phyloP scores from a whole-genome alignment of 2,113 vertebrate genomes.

The Microcebus murinus region DNA sequence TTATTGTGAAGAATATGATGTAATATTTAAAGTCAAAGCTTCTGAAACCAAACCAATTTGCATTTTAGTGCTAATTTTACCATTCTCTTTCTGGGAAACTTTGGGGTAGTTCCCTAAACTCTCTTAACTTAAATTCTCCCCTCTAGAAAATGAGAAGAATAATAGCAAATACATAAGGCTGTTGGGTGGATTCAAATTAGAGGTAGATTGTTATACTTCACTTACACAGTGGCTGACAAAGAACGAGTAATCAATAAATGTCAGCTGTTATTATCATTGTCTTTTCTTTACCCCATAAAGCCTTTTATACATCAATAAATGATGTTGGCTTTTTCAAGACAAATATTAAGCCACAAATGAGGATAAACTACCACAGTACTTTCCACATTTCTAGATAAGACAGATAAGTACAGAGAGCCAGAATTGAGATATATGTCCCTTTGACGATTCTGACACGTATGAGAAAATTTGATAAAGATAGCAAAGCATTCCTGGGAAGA shows the following conservation, averaged over 20 bases:
- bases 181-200: background rate
- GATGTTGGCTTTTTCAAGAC: background rate
- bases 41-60: background rate
- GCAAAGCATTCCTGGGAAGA: conserved; percentile 8
- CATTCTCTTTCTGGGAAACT: background rate
- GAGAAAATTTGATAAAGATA: conserved; percentile 54
- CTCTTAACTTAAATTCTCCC: background rate
- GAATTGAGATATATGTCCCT: background rate
- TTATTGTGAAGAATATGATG: background rate
- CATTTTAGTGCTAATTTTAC: background rate
- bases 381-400: conserved; percentile 26
- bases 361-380: background rate
- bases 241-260: background rate
- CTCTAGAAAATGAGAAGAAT: background rate
- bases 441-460: background rate
- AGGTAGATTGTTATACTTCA: too few species aligned
- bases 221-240: background rate
- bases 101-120: background rate
- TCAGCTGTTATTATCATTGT: background rate
- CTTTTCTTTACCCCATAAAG: background rate
- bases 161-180: background rate
- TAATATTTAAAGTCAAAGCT: background rate
- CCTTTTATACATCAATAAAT: background rate
- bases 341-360: conserved; percentile 40
- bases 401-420: background rate